These are phyloP conservation scores for Sinocyclocheilus rhinocerous DNA, from an alignment of 2,113 vertebrate species.

Conservation along the genomic window DNA sequence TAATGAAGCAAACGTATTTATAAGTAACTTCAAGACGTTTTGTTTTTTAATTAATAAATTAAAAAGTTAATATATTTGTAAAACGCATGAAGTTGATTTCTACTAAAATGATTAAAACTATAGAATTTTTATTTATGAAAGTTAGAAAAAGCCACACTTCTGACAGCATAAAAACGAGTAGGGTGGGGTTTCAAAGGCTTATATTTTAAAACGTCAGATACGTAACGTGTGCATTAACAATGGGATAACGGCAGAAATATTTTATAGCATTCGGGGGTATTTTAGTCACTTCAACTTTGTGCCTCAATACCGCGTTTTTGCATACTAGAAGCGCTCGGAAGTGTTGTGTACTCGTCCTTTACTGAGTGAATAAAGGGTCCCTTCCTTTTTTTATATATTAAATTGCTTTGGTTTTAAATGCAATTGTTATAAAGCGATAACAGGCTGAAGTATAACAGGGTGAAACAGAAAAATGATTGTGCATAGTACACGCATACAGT, in stretches of 20 bases:
- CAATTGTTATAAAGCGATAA: constrained; percentile 12
- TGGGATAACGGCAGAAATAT: constrained; percentile 76
- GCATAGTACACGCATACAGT: constrained; percentile 26
- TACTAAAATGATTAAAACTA: constrained; percentile 77
- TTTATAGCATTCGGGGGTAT: constrained; percentile 82
- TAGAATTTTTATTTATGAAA: constrained; percentile 83
- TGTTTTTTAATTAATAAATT: constrained; percentile 83
- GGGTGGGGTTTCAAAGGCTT: constrained; percentile 61
- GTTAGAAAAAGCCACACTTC: constrained; percentile 65
- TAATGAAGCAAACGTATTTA: constrained; percentile 82
- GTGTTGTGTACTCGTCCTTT: constrained; percentile 72
- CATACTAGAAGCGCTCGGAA: constrained; percentile 71
- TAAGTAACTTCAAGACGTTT: constrained; percentile 80
- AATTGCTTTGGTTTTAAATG: constrained; percentile 38
- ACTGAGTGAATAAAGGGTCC: constrained; percentile 70
- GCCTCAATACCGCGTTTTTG: constrained; percentile 77
- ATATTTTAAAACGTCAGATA: constrained; percentile 71
- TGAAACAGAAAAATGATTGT: constrained; percentile 49
- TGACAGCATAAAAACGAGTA: constrained; percentile 53
- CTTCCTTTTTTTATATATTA: constrained; percentile 21
- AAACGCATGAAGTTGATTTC: constrained; percentile 78
- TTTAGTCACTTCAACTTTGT: constrained; percentile 80
- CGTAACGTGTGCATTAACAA: constrained; percentile 69
- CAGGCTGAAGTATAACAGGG: constrained; percentile 51
- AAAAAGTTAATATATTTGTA: constrained; percentile 86